phyloP scores from a whole-genome alignment of 2,888 invertebrate genomes.

The Villa cingulata region DNA sequence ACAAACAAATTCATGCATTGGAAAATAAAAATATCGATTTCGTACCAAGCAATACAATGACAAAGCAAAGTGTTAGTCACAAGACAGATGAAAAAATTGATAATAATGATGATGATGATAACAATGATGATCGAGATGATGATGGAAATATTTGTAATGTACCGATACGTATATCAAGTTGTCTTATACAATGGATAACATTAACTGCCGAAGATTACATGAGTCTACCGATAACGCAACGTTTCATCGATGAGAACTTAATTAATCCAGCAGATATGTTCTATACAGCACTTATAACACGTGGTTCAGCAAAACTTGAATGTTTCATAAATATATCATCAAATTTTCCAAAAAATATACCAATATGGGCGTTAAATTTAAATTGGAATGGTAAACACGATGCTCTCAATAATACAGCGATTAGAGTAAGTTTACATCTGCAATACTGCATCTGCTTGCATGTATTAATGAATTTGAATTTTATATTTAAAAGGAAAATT shows the following conservation, averaged over 20 bases:
- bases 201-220: slow-evolving; percentile 49
- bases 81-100: too few relatives aligned
- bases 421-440: slow-evolving; percentile 45
- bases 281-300: slow-evolving; percentile 65
- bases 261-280: slow-evolving; percentile 52
- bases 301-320: slow-evolving; percentile 66
- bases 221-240: slow-evolving; percentile 14
- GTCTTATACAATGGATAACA: slow-evolving; percentile 55
- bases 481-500: not conserved
- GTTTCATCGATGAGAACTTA: slow-evolving; percentile 43
- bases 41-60: slow-evolving; percentile 30
- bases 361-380: slow-evolving; percentile 62
- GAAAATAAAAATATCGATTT: slow-evolving; percentile 27
- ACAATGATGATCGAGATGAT: slow-evolving; percentile 17
- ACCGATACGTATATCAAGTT: slow-evolving; percentile 42
- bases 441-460: too few relatives aligned
- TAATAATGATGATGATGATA: not conserved
- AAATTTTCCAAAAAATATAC: slow-evolving; percentile 66
- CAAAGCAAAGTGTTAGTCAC: slow-evolving; percentile 14
- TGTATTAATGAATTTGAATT: not conserved
- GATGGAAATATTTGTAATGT: slow-evolving; percentile 38
- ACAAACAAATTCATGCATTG: slow-evolving; percentile 56
- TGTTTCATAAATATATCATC: slow-evolving; percentile 66
- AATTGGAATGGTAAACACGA: slow-evolving; percentile 54
- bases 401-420: slow-evolving; percentile 51